Percentiles rank a stretch among this genome's conserved stretches.
Conservation (phyloP, 2,888 invertebrate genomes). For the Drosophila paramelanica region DNA sequence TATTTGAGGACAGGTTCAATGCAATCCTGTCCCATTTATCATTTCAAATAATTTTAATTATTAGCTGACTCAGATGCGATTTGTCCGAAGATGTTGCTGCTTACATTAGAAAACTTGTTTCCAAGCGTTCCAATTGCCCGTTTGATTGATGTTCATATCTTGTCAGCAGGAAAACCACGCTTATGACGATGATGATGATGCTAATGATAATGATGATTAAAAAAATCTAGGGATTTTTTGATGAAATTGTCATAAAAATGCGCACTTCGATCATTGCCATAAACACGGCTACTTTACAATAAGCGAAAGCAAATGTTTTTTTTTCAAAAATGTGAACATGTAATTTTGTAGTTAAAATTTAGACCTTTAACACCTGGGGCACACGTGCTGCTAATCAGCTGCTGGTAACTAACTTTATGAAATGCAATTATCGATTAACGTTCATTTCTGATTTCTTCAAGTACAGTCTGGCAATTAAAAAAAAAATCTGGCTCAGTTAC, state of each 20-base stretch:
- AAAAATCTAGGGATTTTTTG: conserved; percentile 14
- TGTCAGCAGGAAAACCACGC: conserved; percentile 4
- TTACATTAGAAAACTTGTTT: conserved; percentile 37
- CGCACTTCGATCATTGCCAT: conserved; percentile 25
- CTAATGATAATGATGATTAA: conserved; percentile 18
- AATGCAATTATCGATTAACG: conserved; percentile 29
- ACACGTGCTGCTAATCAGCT: conserved; percentile 40
- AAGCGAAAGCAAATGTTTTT: conserved; percentile 10
- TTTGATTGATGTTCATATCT: conserved; percentile 23
- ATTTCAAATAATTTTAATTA: conserved; percentile 5
- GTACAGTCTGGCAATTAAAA: conserved; percentile 29
- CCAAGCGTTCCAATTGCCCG: conserved; percentile 10
- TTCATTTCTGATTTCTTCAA: conserved; percentile 28
- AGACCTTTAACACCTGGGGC: conserved; percentile 5
- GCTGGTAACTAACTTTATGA: neutral
- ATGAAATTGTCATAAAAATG: conserved; percentile 12
- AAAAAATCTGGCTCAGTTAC: conserved; percentile 6
- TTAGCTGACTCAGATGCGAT: conserved; percentile 19
- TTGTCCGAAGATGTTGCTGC: conserved; percentile 14
- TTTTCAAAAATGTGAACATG: no score
- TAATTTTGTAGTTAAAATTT: conserved; percentile 1
- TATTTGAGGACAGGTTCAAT: neutral
- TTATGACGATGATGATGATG: conserved; percentile 1
- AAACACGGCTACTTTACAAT: conserved; percentile 16
- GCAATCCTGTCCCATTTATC: conserved; percentile 13